phyloP scores from a whole-genome alignment of 2,888 invertebrate genomes.

The Erynnis tages region DNA sequence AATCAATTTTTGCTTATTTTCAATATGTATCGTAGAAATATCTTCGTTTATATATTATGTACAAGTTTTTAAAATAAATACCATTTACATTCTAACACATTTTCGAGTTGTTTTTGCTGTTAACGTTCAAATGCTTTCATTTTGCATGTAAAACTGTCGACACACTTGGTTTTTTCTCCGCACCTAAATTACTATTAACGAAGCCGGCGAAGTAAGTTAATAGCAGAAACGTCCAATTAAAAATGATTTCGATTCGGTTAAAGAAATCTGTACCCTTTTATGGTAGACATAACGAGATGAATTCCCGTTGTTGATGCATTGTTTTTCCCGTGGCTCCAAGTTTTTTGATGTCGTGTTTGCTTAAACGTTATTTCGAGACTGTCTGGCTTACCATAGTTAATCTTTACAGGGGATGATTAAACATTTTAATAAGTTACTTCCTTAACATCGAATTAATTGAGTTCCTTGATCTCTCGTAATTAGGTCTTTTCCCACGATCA shows the following conservation, averaged over 20 bases:
- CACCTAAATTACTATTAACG: slow-evolving; percentile 23
- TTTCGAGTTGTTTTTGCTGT: no score
- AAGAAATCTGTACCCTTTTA: slow-evolving; percentile 57
- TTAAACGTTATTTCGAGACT: slow-evolving; percentile 59
- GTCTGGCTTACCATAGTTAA: slow-evolving; percentile 20
- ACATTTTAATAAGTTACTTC: background rate
- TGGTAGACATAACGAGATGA: slow-evolving; percentile 57
- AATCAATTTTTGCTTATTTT: background rate
- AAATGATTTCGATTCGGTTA: slow-evolving; percentile 51
- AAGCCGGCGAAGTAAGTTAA: slow-evolving; percentile 36
- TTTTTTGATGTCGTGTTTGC: slow-evolving; percentile 50
- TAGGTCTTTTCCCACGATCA: background rate
- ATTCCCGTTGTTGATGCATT: slow-evolving; percentile 57
- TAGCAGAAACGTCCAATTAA: slow-evolving; percentile 38
- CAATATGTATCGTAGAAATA: no score
- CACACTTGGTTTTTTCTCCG: slow-evolving; percentile 8
- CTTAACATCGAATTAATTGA: background rate
- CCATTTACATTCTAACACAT: background rate
- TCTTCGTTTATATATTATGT: no score
- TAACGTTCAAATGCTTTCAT: background rate
- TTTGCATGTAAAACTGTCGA: slow-evolving; percentile 10
- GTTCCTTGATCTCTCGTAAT: background rate
- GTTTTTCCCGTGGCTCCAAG: slow-evolving; percentile 48
- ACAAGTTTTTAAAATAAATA: background rate
- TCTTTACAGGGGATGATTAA: background rate